A percentile compares a stretch with the other conserved stretches of the same genome.
Conservation (phyloP, 2,797 vertebrate genomes). For the Chloroceryle amazona region DNA sequence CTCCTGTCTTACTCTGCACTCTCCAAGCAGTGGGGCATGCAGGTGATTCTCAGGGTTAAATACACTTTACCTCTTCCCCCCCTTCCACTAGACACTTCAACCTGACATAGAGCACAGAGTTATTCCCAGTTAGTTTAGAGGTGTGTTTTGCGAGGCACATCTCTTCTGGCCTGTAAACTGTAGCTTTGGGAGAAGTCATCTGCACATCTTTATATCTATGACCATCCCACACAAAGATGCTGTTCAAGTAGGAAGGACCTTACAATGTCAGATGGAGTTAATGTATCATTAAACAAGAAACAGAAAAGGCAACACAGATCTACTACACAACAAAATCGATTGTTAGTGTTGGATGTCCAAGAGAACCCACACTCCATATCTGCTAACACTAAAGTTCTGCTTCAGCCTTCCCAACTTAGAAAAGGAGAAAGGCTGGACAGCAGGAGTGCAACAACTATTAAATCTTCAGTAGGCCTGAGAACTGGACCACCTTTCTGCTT, state of each 20-base stretch:
- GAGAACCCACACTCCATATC: background rate
- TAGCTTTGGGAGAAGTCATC: background rate
- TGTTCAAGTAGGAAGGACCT: background rate
- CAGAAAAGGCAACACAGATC: background rate
- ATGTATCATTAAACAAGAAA: background rate
- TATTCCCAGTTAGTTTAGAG: background rate
- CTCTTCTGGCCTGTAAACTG: background rate
- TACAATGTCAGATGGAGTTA: background rate
- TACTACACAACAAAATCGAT: fast-evolving
- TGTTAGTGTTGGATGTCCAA: background rate
- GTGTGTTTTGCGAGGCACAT: fast-evolving
- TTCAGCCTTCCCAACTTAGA: background rate
- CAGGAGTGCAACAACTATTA: background rate
- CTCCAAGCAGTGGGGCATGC: background rate
- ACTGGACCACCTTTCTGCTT: background rate
- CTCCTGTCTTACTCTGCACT: background rate
- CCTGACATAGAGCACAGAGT: background rate
- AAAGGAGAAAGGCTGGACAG: background rate
- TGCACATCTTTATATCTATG: background rate
- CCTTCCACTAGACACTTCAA: background rate
- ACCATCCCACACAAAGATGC: background rate
- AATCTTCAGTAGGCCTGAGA: background rate
- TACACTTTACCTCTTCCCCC: background rate
- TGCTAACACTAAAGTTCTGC: background rate
- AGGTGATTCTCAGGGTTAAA: background rate